A percentile compares a stretch with the other conserved stretches of the same genome.
These are phyloP conservation scores for Cistogaster globosa DNA, from an alignment of 2,888 invertebrate genomes.

Conservation along the genomic window DNA sequence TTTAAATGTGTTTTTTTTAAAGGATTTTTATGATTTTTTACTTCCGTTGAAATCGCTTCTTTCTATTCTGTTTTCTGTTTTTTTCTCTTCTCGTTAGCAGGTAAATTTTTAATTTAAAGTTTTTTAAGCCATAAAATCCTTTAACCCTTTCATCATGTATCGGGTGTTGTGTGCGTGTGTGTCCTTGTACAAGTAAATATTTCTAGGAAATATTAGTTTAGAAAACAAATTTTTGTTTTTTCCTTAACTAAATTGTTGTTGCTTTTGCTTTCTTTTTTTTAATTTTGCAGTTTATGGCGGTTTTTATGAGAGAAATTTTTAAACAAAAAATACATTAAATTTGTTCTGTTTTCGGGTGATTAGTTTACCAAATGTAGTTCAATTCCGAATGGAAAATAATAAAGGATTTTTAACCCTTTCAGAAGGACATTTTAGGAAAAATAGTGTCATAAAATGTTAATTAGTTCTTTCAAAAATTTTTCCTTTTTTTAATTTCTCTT, in stretches of 20 bases:
- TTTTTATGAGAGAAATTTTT: conserved; percentile 16
- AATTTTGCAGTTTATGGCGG: conserved; percentile 16
- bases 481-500: background rate
- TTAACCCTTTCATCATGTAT: conserved; percentile 48
- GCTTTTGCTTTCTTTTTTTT: conserved; percentile 9
- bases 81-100: background rate
- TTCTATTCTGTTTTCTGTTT: background rate
- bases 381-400: conserved; percentile 30
- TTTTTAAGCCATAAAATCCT: conserved; percentile 1
- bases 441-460: background rate
- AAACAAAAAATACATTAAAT: conserved; percentile 17
- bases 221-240: conserved; percentile 13
- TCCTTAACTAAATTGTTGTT: conserved; percentile 4
- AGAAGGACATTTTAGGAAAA: background rate
- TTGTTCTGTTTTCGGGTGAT: conserved; percentile 58
- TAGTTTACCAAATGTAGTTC: conserved; percentile 69
- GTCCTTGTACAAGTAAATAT: conserved; percentile 19
- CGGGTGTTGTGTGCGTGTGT: background rate
- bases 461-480: background rate
- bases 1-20: background rate
- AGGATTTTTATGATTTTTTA: conserved; percentile 14
- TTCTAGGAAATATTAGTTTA: background rate
- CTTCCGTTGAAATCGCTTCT: conserved; percentile 19
- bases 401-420: conserved; percentile 18
- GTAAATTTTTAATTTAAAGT: background rate